phyloP scores from a whole-genome alignment of 1,140 invertebrate species.

The Drosophila tropicalis region DNA sequence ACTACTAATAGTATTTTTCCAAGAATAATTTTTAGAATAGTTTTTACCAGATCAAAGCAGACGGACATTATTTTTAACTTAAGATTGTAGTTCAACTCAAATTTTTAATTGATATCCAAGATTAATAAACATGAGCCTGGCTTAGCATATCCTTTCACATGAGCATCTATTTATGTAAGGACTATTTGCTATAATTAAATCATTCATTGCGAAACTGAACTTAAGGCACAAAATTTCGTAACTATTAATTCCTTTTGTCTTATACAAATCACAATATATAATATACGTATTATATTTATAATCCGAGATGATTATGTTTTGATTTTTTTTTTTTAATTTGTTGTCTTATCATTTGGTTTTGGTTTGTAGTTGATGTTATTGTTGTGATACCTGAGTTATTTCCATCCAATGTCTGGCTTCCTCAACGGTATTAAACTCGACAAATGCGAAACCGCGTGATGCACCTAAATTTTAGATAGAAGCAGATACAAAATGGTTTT shows the following conservation, averaged over 20 bases:
- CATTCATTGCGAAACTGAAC: conserved; percentile 13
- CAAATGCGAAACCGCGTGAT: conserved; percentile 96
- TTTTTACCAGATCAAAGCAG: no score
- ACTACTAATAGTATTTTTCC: no score
- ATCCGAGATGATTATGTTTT: neutral
- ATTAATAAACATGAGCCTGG: no score
- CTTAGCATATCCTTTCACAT: no score
- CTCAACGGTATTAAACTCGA: conserved; percentile 95
- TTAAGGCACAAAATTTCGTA: neutral
- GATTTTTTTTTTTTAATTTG: neutral
- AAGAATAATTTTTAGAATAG: no score
- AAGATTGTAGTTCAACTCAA: no score
- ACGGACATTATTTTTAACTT: no score
- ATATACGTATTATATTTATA: neutral
- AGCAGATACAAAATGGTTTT: conserved; percentile 83
- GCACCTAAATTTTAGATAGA: conserved; percentile 89
- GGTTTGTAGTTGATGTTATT: conserved; percentile 10
- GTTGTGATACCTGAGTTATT: conserved; percentile 92
- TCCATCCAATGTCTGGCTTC: conserved; percentile 97
- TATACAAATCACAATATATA: neutral
- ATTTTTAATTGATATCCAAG: no score
- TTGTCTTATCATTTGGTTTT: conserved; percentile 8
- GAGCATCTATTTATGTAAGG: neutral
- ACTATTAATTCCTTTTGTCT: neutral
- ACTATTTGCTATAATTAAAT: neutral